These are phyloP conservation scores for Conchocele bisecta DNA, from an alignment of 2,888 invertebrate genomes.

Conservation along the genomic window DNA sequence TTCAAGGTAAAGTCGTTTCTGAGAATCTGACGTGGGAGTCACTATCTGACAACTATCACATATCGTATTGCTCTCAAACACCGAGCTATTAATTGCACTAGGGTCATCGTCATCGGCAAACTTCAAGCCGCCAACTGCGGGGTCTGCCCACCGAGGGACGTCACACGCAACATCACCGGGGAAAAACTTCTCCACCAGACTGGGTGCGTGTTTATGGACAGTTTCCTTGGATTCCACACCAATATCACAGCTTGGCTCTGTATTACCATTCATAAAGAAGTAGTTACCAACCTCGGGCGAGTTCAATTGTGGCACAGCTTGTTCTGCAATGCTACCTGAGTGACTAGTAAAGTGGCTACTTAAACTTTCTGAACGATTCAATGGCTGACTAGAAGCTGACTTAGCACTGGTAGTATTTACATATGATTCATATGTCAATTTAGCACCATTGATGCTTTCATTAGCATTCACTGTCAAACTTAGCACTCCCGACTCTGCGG, in stretches of 20 bases:
- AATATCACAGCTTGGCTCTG: too few species aligned
- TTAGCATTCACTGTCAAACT: slow-evolving; percentile 37
- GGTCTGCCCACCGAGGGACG: slow-evolving; percentile 80
- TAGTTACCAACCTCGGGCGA: slow-evolving; percentile 46
- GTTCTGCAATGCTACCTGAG: slow-evolving; percentile 32
- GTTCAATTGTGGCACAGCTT: slow-evolving; percentile 9
- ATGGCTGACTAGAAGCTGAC: slow-evolving; percentile 7
- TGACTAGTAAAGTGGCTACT: slow-evolving; percentile 36
- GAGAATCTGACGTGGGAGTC: slow-evolving; percentile 57
- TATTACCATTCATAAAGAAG: slow-evolving; percentile 40
- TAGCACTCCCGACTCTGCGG: slow-evolving; percentile 37
- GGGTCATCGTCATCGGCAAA: slow-evolving; percentile 87
- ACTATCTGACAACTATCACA: slow-evolving; percentile 70
- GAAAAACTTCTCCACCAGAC: slow-evolving; percentile 52
- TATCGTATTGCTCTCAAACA: slow-evolving; percentile 58
- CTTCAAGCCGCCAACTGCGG: slow-evolving; percentile 80
- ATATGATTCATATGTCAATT: slow-evolving; percentile 5
- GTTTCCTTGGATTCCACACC: too few species aligned
- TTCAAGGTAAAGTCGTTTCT: slow-evolving; percentile 61
- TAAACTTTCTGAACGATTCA: too few species aligned
- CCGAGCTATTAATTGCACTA: slow-evolving; percentile 34
- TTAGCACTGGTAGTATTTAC: slow-evolving; percentile 14
- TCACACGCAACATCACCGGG: slow-evolving; percentile 40
- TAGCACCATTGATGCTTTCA: slow-evolving; percentile 31
- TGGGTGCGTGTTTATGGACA: slow-evolving; percentile 43